phyloP scores from a whole-genome alignment of 2,888 invertebrate species.

The Trissolcus brochymenae region DNA sequence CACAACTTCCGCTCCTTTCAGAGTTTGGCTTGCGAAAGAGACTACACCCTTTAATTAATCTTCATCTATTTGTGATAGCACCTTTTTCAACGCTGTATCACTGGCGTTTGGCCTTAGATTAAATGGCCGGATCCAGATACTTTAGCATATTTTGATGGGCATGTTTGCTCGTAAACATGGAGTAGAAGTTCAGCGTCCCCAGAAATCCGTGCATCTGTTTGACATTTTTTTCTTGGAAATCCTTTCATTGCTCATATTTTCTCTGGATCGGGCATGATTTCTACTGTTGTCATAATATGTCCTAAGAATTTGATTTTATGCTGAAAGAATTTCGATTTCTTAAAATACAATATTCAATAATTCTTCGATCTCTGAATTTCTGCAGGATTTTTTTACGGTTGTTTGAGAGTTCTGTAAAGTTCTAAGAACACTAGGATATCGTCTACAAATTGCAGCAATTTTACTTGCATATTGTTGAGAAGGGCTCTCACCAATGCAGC shows the following conservation, averaged over 20 bases:
- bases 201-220: slow-evolving; percentile 13
- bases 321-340: slow-evolving; percentile 13
- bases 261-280: slow-evolving; percentile 10
- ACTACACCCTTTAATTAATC: too few species aligned
- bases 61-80: too few species aligned
- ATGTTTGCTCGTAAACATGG: slow-evolving; percentile 11
- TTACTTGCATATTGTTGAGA: neutral
- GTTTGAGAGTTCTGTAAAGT: neutral
- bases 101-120: too few species aligned
- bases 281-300: slow-evolving; percentile 11
- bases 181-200: slow-evolving; percentile 16
- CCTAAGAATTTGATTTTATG: slow-evolving; percentile 15
- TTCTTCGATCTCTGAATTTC: slow-evolving; percentile 2
- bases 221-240: slow-evolving; percentile 11
- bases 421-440: slow-evolving; percentile 1
- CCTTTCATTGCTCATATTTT: slow-evolving; percentile 12
- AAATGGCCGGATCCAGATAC: too few species aligned
- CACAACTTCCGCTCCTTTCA: too few species aligned
- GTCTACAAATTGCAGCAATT: slow-evolving; percentile 9
- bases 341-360: slow-evolving; percentile 5
- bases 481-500: slow-evolving; percentile 2
- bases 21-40: too few species aligned
- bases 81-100: too few species aligned
- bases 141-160: slow-evolving; percentile 1
- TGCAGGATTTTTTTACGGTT: neutral